Evolutionary conservation across 1,140 invertebrate genomes (phyloP).

Genomic region (Drosophila sechellia): DNA sequence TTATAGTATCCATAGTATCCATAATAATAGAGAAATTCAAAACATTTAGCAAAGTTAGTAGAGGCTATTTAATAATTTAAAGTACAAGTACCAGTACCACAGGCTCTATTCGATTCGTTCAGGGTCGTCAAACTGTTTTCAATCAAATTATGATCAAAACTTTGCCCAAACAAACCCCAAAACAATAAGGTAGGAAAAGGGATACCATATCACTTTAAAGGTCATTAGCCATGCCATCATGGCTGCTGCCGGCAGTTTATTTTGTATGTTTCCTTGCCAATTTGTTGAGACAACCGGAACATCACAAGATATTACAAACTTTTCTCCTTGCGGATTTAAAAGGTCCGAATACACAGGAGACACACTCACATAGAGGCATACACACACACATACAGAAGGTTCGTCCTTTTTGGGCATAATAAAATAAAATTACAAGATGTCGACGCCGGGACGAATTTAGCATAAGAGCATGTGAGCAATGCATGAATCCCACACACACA

Average conservation of each 20-base stretch:
- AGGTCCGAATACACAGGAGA: conserved; percentile 29
- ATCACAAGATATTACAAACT: conserved; percentile 63
- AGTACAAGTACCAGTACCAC: background rate
- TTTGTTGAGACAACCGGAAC: conserved; percentile 53
- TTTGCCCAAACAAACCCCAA: conserved; percentile 38
- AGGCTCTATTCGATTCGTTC: background rate
- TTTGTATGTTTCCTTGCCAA: conserved; percentile 58
- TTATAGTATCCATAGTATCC: too few species aligned
- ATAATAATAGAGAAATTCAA: too few species aligned
- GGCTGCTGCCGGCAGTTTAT: conserved; percentile 49
- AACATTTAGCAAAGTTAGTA: too few species aligned
- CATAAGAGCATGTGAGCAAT: conserved; percentile 50
- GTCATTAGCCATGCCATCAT: conserved; percentile 63
- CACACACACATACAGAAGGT: background rate
- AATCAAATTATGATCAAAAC: conserved; percentile 59
- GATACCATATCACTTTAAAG: conserved; percentile 57
- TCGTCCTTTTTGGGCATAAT: conserved; percentile 51
- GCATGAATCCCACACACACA: conserved; percentile 6
- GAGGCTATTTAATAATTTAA: background rate
- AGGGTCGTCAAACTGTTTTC: conserved; percentile 33
- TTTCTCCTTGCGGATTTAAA: conserved; percentile 59
- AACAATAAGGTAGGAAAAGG: conserved; percentile 22
- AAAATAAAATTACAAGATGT: conserved; percentile 75
- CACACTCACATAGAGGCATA: background rate
- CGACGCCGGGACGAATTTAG: conserved; percentile 38